These are phyloP conservation scores for Amphiprion clarkii DNA, from an alignment of 2,797 vertebrate genomes.

Conservation along the genomic window DNA sequence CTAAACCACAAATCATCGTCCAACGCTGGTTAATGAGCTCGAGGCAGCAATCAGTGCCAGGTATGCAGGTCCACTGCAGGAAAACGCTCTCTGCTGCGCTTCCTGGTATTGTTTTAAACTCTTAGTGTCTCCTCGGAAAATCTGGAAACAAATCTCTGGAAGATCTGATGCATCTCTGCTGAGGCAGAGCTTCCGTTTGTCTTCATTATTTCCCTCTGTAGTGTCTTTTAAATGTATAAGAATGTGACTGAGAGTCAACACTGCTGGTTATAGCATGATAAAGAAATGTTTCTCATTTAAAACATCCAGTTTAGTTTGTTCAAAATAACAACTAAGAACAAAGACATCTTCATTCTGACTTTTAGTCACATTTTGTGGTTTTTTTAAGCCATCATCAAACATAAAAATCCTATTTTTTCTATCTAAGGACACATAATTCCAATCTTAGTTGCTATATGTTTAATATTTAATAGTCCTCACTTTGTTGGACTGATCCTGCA, in stretches of 20 bases:
- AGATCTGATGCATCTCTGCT: not conserved
- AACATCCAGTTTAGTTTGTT: not conserved
- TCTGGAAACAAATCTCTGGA: not conserved
- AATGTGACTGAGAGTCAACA: not conserved
- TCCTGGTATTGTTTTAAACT: slow-evolving; percentile 54
- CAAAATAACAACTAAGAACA: no score
- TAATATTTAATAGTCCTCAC: no score
- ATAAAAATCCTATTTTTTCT: no score
- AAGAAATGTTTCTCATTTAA: not conserved
- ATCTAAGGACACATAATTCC: no score
- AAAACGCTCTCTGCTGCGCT: slow-evolving; percentile 2
- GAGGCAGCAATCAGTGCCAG: slow-evolving; percentile 1
- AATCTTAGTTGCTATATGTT: no score
- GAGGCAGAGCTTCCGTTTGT: no score
- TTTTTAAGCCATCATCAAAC: not conserved
- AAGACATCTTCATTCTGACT: no score
- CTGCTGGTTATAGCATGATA: not conserved
- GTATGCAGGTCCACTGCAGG: slow-evolving; percentile 5
- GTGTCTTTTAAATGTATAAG: not conserved
- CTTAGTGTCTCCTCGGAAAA: not conserved
- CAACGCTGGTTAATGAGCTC: not conserved
- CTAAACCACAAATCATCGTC: not conserved
- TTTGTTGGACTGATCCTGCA: no score
- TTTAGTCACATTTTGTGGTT: not conserved
- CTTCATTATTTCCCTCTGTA: not conserved